A percentile compares a stretch with the other conserved stretches of the same genome.
These are phyloP conservation scores for Agrochola macilenta DNA, from an alignment of 2,888 invertebrate species.

Conservation along the genomic window DNA sequence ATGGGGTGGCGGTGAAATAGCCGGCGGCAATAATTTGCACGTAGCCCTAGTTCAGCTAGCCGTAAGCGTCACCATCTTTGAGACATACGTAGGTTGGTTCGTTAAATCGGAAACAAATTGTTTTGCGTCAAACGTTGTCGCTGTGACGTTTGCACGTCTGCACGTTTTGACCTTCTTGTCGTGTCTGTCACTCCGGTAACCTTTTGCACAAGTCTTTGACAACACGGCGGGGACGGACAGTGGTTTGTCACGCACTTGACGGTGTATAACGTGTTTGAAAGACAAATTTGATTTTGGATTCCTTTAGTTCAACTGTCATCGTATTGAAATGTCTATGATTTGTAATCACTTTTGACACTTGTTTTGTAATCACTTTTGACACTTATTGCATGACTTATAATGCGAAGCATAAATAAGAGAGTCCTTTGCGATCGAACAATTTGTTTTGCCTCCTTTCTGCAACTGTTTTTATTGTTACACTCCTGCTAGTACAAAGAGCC, in stretches of 20 bases:
- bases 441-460: no score
- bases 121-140: constrained; percentile 6
- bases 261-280: background rate
- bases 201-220: background rate
- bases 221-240: background rate
- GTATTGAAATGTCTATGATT: background rate
- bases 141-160: constrained; percentile 4
- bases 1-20: constrained; percentile 16
- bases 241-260: background rate
- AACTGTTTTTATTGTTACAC: no score
- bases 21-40: constrained; percentile 29
- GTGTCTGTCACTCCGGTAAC: constrained; percentile 21
- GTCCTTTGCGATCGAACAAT: no score
- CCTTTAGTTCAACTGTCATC: background rate
- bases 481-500: no score
- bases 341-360: background rate
- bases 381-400: no score
- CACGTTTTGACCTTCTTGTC: constrained; percentile 1
- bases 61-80: background rate
- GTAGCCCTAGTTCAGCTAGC: background rate
- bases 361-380: constrained; percentile 1
- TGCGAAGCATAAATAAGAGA: no score
- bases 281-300: background rate
- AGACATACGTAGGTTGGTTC: background rate
- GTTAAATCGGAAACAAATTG: constrained; percentile 34